phyloP scores from a whole-genome alignment of 2,113 vertebrate genomes.

The Rhinolophus ferrumequinum region DNA sequence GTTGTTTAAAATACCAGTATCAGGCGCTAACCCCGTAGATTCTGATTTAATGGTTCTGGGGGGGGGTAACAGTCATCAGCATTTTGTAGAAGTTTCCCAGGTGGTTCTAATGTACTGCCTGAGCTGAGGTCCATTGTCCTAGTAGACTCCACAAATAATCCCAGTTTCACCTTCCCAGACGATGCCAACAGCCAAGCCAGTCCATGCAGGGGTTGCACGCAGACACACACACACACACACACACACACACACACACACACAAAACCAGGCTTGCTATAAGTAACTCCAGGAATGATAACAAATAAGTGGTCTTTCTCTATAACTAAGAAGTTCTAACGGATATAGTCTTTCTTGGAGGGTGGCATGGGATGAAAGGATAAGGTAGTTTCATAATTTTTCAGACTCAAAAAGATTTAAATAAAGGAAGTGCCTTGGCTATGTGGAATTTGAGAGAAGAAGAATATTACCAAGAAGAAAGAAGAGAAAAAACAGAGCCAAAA shows the following conservation, averaged over 20 bases:
- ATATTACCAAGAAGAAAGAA: background rate
- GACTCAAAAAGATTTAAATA: background rate
- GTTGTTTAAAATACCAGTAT: background rate
- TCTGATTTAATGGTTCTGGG: constrained; percentile 1
- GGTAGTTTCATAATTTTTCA: background rate
- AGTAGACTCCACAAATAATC: background rate
- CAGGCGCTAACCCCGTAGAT: background rate
- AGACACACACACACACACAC: no score
- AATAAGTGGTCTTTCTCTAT: background rate
- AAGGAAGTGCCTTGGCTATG: background rate
- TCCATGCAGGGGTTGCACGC: background rate
- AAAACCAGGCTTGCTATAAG: background rate
- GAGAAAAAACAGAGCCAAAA: background rate
- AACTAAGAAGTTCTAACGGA: background rate
- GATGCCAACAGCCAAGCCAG: background rate
- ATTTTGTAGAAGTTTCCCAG: background rate
- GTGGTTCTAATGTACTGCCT: background rate
- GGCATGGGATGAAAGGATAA: background rate
- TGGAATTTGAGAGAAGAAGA: background rate
- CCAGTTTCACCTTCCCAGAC: background rate
- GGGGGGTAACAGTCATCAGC: background rate
- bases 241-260: no score
- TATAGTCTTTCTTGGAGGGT: background rate
- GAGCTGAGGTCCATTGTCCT: background rate
- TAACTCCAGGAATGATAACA: background rate